Conservation (phyloP, 2,888 invertebrate species). For the Synergus japonicus region DNA sequence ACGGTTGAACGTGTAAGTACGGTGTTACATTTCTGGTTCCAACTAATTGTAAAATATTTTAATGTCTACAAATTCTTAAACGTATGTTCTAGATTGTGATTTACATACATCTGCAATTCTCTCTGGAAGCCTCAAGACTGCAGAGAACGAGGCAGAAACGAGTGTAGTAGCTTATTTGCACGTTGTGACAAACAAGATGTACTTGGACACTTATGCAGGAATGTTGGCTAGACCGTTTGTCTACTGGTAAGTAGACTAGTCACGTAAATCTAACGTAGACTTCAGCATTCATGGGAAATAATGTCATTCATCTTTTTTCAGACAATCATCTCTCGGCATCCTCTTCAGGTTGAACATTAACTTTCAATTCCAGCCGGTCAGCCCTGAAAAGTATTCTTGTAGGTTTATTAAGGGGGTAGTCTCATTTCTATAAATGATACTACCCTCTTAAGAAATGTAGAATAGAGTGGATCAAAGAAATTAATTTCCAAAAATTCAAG, state of each 20-base stretch:
- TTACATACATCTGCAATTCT: neutral
- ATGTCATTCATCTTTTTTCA: conserved; percentile 7
- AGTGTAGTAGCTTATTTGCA: neutral
- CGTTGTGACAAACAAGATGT: conserved; percentile 14
- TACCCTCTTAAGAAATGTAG: too few species aligned
- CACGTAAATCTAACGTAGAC: neutral
- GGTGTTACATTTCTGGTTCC: neutral
- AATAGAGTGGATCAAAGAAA: too few species aligned
- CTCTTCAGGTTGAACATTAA: neutral
- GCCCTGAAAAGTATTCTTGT: too few species aligned
- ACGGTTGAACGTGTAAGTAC: neutral
- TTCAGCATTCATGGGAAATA: conserved; percentile 27
- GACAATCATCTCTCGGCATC: neutral
- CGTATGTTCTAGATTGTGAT: neutral
- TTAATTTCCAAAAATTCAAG: too few species aligned
- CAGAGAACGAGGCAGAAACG: too few species aligned
- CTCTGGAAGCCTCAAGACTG: neutral
- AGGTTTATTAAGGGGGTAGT: too few species aligned
- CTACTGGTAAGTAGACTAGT: conserved; percentile 35
- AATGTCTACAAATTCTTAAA: neutral
- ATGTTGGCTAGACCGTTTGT: conserved; percentile 35
- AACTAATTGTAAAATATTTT: neutral
- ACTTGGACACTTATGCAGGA: conserved; percentile 26
- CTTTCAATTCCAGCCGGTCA: neutral
- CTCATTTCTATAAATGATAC: too few species aligned